Evolutionary conservation across 2,888 invertebrate species (phyloP).

Genomic region (Calliphora vomitoria): DNA sequence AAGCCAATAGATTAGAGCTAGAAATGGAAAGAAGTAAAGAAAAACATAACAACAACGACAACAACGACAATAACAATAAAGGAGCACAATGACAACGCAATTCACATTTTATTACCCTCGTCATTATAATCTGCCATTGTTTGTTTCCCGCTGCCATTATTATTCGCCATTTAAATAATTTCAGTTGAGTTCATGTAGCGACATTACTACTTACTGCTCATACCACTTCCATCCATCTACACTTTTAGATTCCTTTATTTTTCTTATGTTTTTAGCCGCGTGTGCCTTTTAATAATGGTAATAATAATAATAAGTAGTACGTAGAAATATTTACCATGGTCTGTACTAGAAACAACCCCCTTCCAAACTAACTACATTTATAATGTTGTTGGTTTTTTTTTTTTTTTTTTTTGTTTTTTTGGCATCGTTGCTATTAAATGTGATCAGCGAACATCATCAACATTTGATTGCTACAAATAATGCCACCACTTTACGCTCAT

Average conservation of each 20-base stretch:
- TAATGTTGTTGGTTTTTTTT: constrained; percentile 31
- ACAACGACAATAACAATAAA: constrained; percentile 63
- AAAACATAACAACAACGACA: constrained; percentile 5
- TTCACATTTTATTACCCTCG: constrained; percentile 82
- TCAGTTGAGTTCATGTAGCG: constrained; percentile 79
- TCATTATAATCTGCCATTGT: constrained; percentile 82
- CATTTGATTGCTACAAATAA: constrained; percentile 84
- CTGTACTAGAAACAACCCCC: constrained; percentile 32
- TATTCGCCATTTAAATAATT: constrained; percentile 84
- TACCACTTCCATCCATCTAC: not conserved
- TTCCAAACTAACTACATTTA: not conserved
- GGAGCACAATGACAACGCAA: constrained; percentile 77
- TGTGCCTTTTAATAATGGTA: constrained; percentile 72
- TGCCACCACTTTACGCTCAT: constrained; percentile 82
- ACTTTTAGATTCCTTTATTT: constrained; percentile 16
- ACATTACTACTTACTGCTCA: constrained; percentile 48
- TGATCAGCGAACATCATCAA: constrained; percentile 83
- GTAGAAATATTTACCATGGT: not conserved
- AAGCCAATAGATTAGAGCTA: constrained; percentile 63
- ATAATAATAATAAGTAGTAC: constrained; percentile 41
- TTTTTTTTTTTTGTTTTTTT: too few species aligned
- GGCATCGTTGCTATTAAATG: constrained; percentile 69
- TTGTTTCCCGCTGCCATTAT: constrained; percentile 82
- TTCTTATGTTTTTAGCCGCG: constrained; percentile 63
- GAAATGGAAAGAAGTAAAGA: constrained; percentile 7